Evolutionary conservation across 37 sponge, comb jelly and placozoan genomes (phyloP).

Genomic region (Crambe crambe): DNA sequence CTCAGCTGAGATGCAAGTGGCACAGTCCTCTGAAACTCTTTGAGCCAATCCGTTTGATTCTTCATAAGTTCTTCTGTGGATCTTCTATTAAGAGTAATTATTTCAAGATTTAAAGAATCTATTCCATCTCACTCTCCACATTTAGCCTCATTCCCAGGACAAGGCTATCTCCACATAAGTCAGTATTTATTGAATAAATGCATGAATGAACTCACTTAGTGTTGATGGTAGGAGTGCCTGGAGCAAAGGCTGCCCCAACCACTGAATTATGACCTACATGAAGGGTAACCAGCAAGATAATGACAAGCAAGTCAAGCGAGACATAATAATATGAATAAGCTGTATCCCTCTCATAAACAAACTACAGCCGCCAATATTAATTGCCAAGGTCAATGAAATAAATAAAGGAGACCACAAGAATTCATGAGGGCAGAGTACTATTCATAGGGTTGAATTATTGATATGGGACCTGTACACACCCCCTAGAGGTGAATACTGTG

Average conservation of each 20-base stretch:
- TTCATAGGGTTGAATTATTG: no score
- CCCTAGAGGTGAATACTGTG: no score
- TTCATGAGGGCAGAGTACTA: no score
- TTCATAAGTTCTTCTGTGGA: conserved; percentile 43
- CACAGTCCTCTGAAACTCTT: conserved; percentile 56
- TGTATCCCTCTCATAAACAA: no score
- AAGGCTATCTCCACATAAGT: neutral
- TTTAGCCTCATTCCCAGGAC: neutral
- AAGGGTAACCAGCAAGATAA: no score
- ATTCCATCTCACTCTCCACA: neutral
- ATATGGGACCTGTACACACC: no score
- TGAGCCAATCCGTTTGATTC: conserved; percentile 78
- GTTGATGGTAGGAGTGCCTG: neutral
- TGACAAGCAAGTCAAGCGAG: no score
- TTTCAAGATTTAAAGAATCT: neutral
- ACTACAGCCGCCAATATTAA: no score
- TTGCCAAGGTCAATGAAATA: no score
- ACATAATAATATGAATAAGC: no score
- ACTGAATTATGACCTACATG: neutral
- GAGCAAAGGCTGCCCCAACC: neutral
- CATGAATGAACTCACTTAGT: neutral
- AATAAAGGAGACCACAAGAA: no score
- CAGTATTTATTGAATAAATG: no score
- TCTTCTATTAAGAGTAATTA: neutral
- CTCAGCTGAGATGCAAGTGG: conserved; percentile 29